Conservation (phyloP, 2,888 invertebrate genomes). For the Physocephala rufipes region DNA sequence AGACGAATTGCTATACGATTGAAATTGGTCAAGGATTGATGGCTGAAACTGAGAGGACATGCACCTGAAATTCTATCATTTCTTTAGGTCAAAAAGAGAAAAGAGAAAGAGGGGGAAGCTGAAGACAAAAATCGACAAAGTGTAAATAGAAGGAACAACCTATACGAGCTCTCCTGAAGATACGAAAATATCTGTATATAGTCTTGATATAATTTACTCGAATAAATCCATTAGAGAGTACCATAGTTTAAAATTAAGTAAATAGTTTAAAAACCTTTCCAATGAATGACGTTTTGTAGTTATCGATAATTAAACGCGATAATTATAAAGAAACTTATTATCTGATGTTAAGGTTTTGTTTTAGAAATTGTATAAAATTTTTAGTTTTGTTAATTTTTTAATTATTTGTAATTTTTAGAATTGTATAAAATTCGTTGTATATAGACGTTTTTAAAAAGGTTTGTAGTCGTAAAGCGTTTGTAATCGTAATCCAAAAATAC, state of each 20-base stretch:
- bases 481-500: no score
- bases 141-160: not conserved
- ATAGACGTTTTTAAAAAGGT: no score
- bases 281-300: not conserved
- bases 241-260: not conserved
- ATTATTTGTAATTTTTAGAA: no score
- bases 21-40: conserved; percentile 72
- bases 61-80: conserved; percentile 8
- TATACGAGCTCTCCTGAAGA: no score
- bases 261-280: not conserved
- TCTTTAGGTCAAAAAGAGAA: conserved; percentile 6
- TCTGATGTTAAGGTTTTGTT: not conserved
- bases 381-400: no score
- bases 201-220: not conserved
- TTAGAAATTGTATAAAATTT: conserved; percentile 1
- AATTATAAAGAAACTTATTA: not conserved
- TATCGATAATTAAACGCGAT: not conserved
- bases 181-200: not conserved
- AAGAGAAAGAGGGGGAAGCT: no score
- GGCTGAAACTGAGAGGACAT: conserved; percentile 35
- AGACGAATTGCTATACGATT: conserved; percentile 76
- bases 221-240: not conserved
- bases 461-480: no score
- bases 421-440: no score
- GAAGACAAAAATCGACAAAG: not conserved